Base-by-base conservation (phyloP, 2,888 invertebrate genomes). In the Macroteleia sp. region DNA sequence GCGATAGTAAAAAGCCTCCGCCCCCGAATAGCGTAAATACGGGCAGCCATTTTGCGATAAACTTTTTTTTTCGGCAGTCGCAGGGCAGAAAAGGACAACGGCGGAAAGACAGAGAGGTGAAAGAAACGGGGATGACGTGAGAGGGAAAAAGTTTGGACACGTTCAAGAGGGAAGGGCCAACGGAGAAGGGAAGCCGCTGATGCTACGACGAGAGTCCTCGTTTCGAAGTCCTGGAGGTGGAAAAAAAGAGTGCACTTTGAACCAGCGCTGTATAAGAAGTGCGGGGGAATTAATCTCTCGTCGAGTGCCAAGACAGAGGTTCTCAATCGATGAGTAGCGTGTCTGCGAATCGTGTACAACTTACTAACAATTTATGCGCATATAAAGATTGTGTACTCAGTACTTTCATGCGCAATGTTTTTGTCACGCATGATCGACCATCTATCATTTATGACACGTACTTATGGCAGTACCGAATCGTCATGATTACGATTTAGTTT, bases 21-120 rank as follows among this genome's bases (percentile, higher is more conserved):
- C 86, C 88, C 89, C 87, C 86, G 88, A 89, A 88, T 89, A 87
- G 86, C 90, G 90, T 90, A 91, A 91, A 91, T 91, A 90, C 90
- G 86, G 90, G 90, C 90, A 89, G 89, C 90, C 91, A 90, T 91
- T 89, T 89, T 88, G 88, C 86, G 87, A 88, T 88, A 86, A 87
- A 87, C 86, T 87, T 88, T 87, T 85, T 84, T 82, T 76, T n/a
- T 83, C 82, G 84, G 81, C 79, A 79, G 82, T n/a, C n/a, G n/a
- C n/a, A n/a, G n/a, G n/a, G n/a, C n/a, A n/a, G n/a, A 42, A 17
- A 19, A 9, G 46, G 54, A 56, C 36, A n/a, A n/a, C n/a, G 56
- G 54, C 57, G 52, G 39, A 34, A 39, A 16, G 39, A 32, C 36
- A 36, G 48, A 41, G 56, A 56, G 48, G 54, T n/a, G n/a, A 64